Conservation (phyloP, 2,113 vertebrate genomes). For the Sinocyclocheilus grahami region DNA sequence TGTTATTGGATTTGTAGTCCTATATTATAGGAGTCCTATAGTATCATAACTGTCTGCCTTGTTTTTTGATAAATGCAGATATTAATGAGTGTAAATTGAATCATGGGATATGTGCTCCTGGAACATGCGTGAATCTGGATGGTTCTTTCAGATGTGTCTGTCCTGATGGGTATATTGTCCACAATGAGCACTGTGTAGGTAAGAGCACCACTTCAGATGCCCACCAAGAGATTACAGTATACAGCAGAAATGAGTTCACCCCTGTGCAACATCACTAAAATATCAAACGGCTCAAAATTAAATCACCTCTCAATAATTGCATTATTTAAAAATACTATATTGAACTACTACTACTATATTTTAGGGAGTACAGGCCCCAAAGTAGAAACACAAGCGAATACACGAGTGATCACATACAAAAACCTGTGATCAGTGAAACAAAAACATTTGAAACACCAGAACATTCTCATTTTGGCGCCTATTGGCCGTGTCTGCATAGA, state of each 20-base stretch:
- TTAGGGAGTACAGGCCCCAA: too few relatives aligned
- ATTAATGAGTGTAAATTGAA: conserved; percentile 80
- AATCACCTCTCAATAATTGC: too few relatives aligned
- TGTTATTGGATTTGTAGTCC: not conserved
- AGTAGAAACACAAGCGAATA: not conserved
- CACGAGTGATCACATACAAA: not conserved
- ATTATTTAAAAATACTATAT: not conserved
- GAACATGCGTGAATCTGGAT: conserved; percentile 84
- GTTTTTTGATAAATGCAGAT: conserved; percentile 67
- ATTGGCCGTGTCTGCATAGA: not conserved
- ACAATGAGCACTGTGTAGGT: conserved; percentile 84
- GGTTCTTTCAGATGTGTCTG: conserved; percentile 86
- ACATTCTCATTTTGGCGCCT: not conserved
- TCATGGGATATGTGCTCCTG: conserved; percentile 79
- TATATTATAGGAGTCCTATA: not conserved
- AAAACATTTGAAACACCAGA: not conserved
- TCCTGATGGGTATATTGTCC: conserved; percentile 81
- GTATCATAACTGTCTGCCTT: conserved; percentile 34
- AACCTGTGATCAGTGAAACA: too few relatives aligned
- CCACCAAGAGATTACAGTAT: not conserved
- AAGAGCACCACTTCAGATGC: conserved; percentile 59
- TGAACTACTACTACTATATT: too few relatives aligned
- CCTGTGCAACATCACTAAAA: not conserved
- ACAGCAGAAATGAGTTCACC: not conserved
- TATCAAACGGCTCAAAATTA: not conserved